Evolutionary conservation across 2,888 invertebrate species (phyloP).

Genomic region (Odontocolon sp.): DNA sequence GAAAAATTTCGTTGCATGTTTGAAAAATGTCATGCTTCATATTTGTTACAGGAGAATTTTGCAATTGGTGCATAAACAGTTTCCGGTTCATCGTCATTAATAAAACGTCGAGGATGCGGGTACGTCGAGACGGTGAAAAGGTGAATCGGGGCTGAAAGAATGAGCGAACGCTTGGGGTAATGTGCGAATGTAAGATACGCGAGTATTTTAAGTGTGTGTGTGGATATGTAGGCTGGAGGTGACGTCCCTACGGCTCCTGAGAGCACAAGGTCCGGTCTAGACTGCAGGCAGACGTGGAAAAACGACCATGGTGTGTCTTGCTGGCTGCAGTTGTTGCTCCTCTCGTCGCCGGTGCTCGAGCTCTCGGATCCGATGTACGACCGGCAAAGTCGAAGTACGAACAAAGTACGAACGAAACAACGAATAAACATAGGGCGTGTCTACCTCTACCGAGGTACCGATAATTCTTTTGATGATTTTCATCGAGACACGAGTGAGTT

Average conservation of each 20-base stretch:
- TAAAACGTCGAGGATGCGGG: neutral
- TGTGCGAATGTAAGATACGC: neutral
- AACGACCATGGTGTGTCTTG: slow-evolving; percentile 69
- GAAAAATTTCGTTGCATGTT: no score
- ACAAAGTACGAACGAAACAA: neutral
- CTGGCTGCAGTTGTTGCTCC: slow-evolving; percentile 35
- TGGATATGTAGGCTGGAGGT: slow-evolving; percentile 54
- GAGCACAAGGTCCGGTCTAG: slow-evolving; percentile 70
- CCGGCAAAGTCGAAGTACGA: no score
- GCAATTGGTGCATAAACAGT: neutral
- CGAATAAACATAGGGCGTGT: neutral
- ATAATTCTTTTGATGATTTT: no score
- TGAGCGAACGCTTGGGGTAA: slow-evolving; percentile 46
- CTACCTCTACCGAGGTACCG: no score
- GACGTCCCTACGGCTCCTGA: slow-evolving; percentile 64
- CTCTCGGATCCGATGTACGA: neutral
- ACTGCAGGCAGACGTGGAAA: slow-evolving; percentile 77
- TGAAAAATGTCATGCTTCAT: no score
- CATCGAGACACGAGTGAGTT: no score
- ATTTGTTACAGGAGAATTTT: no score
- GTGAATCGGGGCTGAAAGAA: slow-evolving; percentile 18
- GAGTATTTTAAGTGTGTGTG: neutral
- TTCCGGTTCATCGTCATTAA: neutral
- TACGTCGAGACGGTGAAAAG: neutral
- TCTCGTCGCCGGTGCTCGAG: slow-evolving; percentile 19